These are phyloP conservation scores for Drosophila borealis DNA, from an alignment of 2,888 invertebrate genomes.

Conservation along the genomic window DNA sequence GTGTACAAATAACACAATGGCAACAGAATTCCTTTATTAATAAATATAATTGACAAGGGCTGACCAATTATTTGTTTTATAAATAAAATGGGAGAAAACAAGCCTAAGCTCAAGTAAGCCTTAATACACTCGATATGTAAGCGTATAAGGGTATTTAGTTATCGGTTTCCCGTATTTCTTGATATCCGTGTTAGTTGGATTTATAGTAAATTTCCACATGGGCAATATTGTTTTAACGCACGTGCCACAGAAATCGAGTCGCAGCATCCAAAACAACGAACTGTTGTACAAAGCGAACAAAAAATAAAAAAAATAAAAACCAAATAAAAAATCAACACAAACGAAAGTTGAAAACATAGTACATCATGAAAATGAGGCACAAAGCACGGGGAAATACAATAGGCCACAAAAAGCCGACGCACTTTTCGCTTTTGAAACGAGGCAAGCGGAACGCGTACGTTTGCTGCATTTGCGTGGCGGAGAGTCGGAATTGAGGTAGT, in stretches of 20 bases:
- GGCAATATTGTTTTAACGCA: constrained; percentile 47
- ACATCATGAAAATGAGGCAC: constrained; percentile 28
- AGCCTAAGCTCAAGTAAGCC: background rate
- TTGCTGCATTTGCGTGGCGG: constrained; percentile 28
- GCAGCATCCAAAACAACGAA: constrained; percentile 50
- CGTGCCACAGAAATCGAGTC: constrained; percentile 52
- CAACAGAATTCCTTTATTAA: too few relatives aligned
- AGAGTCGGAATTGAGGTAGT: constrained; percentile 13
- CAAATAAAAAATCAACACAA: constrained; percentile 42
- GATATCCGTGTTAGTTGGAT: too few relatives aligned
- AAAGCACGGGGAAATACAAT: constrained; percentile 51
- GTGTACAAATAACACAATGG: constrained; percentile 19
- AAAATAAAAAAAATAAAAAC: constrained; percentile 5
- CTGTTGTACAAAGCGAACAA: constrained; percentile 38
- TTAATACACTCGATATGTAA: background rate
- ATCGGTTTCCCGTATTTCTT: too few relatives aligned
- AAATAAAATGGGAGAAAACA: too few relatives aligned
- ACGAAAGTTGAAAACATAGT: constrained; percentile 63
- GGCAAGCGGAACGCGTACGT: constrained; percentile 60
- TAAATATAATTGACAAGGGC: too few relatives aligned
- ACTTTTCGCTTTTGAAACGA: constrained; percentile 71
- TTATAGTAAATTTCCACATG: constrained; percentile 57
- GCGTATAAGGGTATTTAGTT: too few relatives aligned
- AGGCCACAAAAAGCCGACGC: constrained; percentile 53
- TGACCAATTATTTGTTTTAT: too few relatives aligned